Conservation (phyloP, 2,888 invertebrate species). For the Drosophila basisetae region DNA sequence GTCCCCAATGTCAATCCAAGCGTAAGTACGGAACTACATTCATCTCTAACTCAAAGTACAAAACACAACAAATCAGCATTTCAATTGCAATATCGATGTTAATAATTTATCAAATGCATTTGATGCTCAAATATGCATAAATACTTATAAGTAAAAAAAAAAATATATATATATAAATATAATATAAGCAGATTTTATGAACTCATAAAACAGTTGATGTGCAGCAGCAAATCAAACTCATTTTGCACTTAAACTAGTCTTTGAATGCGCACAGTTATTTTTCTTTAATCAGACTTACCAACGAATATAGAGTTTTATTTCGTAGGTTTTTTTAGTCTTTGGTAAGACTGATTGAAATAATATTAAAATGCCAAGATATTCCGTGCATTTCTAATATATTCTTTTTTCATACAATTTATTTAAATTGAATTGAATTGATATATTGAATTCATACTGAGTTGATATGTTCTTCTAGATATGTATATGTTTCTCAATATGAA, state of each 20-base stretch:
- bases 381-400: background rate
- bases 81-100: background rate
- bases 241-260: background rate
- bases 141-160: background rate
- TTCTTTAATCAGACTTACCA: background rate
- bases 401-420: background rate
- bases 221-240: background rate
- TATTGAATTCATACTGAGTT: no score
- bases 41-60: background rate
- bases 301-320: background rate
- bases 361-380: background rate
- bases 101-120: background rate
- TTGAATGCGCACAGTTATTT: background rate
- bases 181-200: background rate
- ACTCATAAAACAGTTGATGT: background rate
- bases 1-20: constrained; percentile 88
- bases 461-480: no score
- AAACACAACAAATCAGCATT: background rate
- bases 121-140: background rate
- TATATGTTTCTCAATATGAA: no score
- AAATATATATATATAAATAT: background rate
- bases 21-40: constrained; percentile 84
- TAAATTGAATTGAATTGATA: background rate
- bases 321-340: background rate
- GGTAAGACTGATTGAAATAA: background rate